A percentile compares a stretch with the other conserved stretches of the same genome.
These are phyloP conservation scores for Papilio protenor DNA, from an alignment of 2,888 invertebrate species.

Conservation along the genomic window DNA sequence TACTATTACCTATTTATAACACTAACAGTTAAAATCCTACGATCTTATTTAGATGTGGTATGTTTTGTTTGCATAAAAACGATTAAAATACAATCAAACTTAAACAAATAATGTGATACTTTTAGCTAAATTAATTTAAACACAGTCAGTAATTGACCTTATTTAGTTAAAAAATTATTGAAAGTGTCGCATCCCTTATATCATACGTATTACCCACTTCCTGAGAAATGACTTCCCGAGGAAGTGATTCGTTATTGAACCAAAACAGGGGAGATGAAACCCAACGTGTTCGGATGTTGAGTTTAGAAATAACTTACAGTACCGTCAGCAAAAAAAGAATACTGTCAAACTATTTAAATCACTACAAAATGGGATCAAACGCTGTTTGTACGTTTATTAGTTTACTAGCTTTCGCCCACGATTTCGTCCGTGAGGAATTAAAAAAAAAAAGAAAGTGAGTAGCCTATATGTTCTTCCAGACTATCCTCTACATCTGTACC, in stretches of 20 bases:
- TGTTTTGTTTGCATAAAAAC: neutral
- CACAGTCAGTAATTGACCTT: neutral
- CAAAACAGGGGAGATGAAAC: slow-evolving; percentile 32
- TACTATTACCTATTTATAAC: too few relatives aligned
- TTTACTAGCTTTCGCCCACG: too few relatives aligned
- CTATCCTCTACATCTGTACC: too few relatives aligned
- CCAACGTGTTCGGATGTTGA: slow-evolving; percentile 18
- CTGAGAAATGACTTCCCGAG: slow-evolving; percentile 40
- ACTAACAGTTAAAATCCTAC: too few relatives aligned
- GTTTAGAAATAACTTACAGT: slow-evolving; percentile 11
- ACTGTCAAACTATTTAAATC: neutral
- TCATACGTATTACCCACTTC: slow-evolving; percentile 38
- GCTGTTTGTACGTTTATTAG: too few relatives aligned
- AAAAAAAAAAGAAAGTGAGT: too few relatives aligned
- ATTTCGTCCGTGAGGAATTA: too few relatives aligned
- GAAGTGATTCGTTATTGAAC: slow-evolving; percentile 41
- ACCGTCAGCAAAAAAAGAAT: neutral
- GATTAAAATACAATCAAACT: neutral
- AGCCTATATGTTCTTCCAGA: too few relatives aligned
- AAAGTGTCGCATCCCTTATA: neutral
- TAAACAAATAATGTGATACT: neutral
- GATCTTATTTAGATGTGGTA: neutral
- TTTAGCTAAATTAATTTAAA: neutral
- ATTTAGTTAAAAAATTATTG: neutral
- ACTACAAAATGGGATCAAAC: neutral